Evolutionary conservation across 2,888 invertebrate species (phyloP), one percentile per base, ranked within the genome.

Genomic region (Stramonita haemastoma): DNA sequence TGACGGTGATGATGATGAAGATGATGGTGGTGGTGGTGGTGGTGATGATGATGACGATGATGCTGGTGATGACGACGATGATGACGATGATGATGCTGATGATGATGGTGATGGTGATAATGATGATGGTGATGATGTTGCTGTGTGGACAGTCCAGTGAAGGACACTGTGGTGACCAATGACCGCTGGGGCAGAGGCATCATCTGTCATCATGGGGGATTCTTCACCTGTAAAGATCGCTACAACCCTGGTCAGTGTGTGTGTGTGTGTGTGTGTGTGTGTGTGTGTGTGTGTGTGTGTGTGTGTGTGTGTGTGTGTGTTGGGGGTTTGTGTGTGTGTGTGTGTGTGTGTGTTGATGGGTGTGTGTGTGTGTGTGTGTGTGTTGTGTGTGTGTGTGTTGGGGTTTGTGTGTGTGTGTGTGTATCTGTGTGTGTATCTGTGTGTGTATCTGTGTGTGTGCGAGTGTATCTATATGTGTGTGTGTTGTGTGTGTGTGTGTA

Each of bases 181-280:
- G 99, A 99, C 96, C 97, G 99, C 92, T 99, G 99, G 99, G 99
- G 99, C 0, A 96, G 96, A 19, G 97, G 97, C 13, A 97, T 97
- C 6, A 96, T 97, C 4, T 99, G 99, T 91, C 96, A 97, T 92
- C 99, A 99, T 96, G 99, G 99, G 5, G 98, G 98, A 93, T 98
- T 98, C 95, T 97, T 97, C 70, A 91, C 91, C 36, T 91, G 91
- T 66, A 29, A n/a, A n/a, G 91, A 91, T 88, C 87, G 90, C 57
- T 91, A 89, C 73, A 91, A 90, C 87, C 90, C 90, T 83, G 91
- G 90, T 90, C 1, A 56, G 57, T 83, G 11, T 83, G 22, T 84
- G 56, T 83, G 46, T 26, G 34, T 81, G 36, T 36, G 81, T 13
- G 81, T 34, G 34, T 8, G 81, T 34, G 81, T 13, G 81, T 34